Conservation (phyloP, 2,888 invertebrate genomes). For the Zaprionus obscuricornis region DNA sequence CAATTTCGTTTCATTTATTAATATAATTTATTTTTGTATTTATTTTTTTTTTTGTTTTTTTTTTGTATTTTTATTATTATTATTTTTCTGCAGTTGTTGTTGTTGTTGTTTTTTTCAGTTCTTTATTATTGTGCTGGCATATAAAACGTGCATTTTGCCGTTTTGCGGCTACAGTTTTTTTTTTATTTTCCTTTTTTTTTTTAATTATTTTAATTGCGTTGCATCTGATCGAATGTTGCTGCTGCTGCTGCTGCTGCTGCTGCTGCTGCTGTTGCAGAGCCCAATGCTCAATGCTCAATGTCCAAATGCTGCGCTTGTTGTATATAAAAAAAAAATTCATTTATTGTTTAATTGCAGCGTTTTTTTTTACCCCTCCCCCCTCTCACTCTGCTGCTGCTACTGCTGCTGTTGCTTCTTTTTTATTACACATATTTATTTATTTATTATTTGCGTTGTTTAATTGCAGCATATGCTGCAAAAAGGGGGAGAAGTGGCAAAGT, state of each 20-base stretch:
- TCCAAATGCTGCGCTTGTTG: too few species aligned
- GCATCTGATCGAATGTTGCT: conserved; percentile 62
- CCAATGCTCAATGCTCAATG: too few species aligned
- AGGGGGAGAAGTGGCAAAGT: background rate
- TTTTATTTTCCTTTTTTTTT: conserved; percentile 11
- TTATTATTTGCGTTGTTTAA: conserved; percentile 62
- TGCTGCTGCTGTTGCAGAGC: too few species aligned
- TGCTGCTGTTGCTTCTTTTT: too few species aligned
- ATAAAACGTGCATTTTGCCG: conserved; percentile 69
- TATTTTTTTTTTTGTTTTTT: conserved; percentile 15
- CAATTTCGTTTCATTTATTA: conserved; percentile 60
- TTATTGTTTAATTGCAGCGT: conserved; percentile 53
- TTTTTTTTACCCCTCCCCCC: too few species aligned
- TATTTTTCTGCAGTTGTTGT: conserved; percentile 18
- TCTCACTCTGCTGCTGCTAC: too few species aligned
- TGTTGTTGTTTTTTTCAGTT: conserved; percentile 10
- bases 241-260: too few species aligned
- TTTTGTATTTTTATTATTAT: conserved; percentile 14
- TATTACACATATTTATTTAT: too few species aligned
- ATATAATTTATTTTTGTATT: conserved; percentile 26
- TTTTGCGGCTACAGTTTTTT: conserved; percentile 34
- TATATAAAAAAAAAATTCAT: conserved; percentile 46
- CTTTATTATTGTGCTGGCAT: conserved; percentile 10
- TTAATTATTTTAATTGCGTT: conserved; percentile 75
- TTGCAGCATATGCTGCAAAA: conserved; percentile 31